Conservation (phyloP, 2,888 invertebrate species). For the Anagyrus pseudococci region DNA sequence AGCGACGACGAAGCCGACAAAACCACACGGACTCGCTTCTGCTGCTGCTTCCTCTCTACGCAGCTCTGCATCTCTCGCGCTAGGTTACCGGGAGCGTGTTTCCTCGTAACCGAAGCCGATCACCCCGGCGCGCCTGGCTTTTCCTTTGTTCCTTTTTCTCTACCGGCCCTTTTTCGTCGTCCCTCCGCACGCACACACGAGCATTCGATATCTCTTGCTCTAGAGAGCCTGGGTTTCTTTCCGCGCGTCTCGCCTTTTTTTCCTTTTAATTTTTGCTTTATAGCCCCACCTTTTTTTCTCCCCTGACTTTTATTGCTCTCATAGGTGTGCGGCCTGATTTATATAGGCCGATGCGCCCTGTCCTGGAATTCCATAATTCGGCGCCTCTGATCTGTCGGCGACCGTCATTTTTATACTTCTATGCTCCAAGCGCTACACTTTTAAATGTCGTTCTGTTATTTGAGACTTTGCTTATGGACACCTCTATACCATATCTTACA, state of each 20-base stretch:
- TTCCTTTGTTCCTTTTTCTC: slow-evolving; percentile 31
- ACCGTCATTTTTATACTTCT: no score
- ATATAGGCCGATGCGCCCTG: slow-evolving; percentile 22
- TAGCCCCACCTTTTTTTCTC: no score
- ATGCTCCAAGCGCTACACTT: no score
- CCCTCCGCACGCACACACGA: no score
- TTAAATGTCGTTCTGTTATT: no score
- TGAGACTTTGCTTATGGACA: no score
- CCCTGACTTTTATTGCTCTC: slow-evolving; percentile 28
- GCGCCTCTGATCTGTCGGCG: slow-evolving; percentile 27
- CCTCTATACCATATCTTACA: no score
- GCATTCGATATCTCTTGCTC: no score
- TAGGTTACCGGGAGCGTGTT: slow-evolving; percentile 30
- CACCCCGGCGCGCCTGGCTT: slow-evolving; percentile 28
- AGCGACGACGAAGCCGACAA: no score
- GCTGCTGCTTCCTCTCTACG: no score
- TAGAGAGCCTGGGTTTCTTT: no score
- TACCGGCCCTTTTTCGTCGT: slow-evolving; percentile 1
- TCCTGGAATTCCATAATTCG: slow-evolving; percentile 30
- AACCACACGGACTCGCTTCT: slow-evolving; percentile 35
- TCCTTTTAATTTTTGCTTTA: slow-evolving; percentile 11
- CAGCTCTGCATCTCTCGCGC: background rate
- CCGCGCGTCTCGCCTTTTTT: slow-evolving; percentile 9
- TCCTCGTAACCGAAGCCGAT: slow-evolving; percentile 40
- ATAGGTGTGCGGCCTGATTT: slow-evolving; percentile 33